Evolutionary conservation across 2,888 invertebrate genomes (phyloP).

Genomic region (Resseliella maxima): DNA sequence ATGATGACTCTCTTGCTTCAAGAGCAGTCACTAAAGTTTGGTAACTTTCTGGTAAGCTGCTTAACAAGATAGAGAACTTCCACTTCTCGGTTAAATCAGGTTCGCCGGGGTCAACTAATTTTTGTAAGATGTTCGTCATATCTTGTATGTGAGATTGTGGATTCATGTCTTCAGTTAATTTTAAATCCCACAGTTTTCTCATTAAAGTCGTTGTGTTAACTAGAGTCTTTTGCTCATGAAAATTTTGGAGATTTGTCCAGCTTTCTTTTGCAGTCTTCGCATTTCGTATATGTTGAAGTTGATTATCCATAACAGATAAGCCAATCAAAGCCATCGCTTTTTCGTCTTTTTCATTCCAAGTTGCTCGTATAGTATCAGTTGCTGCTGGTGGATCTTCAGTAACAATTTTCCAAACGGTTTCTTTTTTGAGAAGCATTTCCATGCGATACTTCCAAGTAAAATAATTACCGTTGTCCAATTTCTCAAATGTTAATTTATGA

Average conservation of each 20-base stretch:
- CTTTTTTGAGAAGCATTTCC: neutral
- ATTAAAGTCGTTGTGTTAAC: slow-evolving; percentile 58
- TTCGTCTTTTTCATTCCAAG: slow-evolving; percentile 55
- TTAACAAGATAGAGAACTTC: slow-evolving; percentile 4
- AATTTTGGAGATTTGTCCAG: slow-evolving; percentile 57
- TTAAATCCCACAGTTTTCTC: slow-evolving; percentile 58
- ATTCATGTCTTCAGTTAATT: slow-evolving; percentile 56
- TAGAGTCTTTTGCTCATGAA: slow-evolving; percentile 57
- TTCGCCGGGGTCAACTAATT: slow-evolving; percentile 53
- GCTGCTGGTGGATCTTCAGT: neutral
- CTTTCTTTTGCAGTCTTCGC: slow-evolving; percentile 57
- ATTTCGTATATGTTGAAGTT: slow-evolving; percentile 56
- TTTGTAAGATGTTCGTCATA: slow-evolving; percentile 58
- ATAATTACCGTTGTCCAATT: neutral
- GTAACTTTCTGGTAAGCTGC: slow-evolving; percentile 49
- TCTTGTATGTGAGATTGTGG: slow-evolving; percentile 57
- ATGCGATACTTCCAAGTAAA: neutral
- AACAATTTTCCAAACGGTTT: neutral
- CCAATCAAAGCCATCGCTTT: slow-evolving; percentile 57
- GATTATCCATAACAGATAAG: slow-evolving; percentile 57
- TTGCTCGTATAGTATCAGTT: slow-evolving; percentile 48
- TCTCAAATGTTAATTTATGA: neutral
- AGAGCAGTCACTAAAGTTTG: slow-evolving; percentile 59
- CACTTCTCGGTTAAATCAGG: neutral
- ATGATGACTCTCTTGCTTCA: slow-evolving; percentile 57